These are phyloP conservation scores for Nilaparvata lugens DNA, from an alignment of 1,140 invertebrate species.

Conservation along the genomic window DNA sequence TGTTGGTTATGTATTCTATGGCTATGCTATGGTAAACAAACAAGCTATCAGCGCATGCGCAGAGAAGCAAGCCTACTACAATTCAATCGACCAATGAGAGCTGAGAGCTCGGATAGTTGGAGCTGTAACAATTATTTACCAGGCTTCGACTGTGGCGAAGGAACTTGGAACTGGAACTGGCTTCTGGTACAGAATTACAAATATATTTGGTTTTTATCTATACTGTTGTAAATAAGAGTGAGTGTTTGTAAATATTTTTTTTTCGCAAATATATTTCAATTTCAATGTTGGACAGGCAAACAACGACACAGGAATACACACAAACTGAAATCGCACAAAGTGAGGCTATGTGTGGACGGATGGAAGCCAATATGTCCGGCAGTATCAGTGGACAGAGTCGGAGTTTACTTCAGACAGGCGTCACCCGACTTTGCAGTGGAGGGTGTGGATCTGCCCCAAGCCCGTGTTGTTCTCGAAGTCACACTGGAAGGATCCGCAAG, in stretches of 20 bases:
- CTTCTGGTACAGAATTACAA: too few relatives aligned
- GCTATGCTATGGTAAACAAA: too few relatives aligned
- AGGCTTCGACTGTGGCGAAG: too few relatives aligned
- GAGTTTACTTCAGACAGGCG: conserved; percentile 81
- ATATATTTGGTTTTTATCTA: too few relatives aligned
- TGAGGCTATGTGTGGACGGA: conserved; percentile 79
- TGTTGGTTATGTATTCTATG: too few relatives aligned
- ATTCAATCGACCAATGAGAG: too few relatives aligned
- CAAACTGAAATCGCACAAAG: conserved; percentile 70
- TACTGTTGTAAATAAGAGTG: too few relatives aligned
- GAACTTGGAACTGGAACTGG: too few relatives aligned
- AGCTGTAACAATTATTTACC: too few relatives aligned
- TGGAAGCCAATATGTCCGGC: conserved; percentile 73
- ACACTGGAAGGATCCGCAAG: conserved; percentile 84
- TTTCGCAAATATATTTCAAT: not conserved
- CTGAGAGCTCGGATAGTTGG: too few relatives aligned
- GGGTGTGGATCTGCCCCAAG: conserved; percentile 39
- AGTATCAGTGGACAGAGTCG: conserved; percentile 90
- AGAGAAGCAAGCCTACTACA: too few relatives aligned
- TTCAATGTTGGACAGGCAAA: conserved; percentile 40
- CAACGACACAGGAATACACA: conserved; percentile 69
- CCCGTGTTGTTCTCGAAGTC: conserved; percentile 78
- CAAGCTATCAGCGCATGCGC: too few relatives aligned
- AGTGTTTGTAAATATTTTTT: not conserved
- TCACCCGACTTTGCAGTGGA: conserved; percentile 37